A percentile compares a stretch with the other conserved stretches of the same genome.
phyloP scores from a whole-genome alignment of 2,888 invertebrate species.

The Drosophila phalerata region DNA sequence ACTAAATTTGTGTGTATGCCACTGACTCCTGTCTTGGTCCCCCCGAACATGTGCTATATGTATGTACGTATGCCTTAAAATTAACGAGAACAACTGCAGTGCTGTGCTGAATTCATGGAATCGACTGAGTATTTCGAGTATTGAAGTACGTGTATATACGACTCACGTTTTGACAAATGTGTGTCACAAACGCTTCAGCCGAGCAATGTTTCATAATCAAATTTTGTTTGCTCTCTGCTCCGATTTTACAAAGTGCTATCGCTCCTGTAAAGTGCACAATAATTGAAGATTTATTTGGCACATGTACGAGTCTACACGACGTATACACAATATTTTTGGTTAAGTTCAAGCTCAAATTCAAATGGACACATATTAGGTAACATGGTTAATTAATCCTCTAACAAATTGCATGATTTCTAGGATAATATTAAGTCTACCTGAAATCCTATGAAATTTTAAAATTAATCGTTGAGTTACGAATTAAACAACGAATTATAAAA shows the following conservation, averaged over 20 bases:
- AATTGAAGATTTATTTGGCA: constrained; percentile 53
- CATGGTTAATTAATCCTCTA: constrained; percentile 7
- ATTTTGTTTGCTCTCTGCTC: constrained; percentile 41
- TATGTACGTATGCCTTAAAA: constrained; percentile 37
- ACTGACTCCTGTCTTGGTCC: neutral
- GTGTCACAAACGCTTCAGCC: constrained; percentile 37
- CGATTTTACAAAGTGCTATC: constrained; percentile 45
- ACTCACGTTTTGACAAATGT: constrained; percentile 62
- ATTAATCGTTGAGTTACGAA: too few species aligned
- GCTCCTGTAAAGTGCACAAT: constrained; percentile 34
- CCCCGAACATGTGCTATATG: constrained; percentile 8
- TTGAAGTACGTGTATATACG: neutral
- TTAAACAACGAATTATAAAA: too few species aligned
- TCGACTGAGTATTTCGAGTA: constrained; percentile 3
- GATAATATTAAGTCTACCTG: neutral
- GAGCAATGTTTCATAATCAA: constrained; percentile 69
- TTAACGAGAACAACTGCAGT: constrained; percentile 42
- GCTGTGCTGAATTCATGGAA: constrained; percentile 23
- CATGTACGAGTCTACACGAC: constrained; percentile 9
- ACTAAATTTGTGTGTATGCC: constrained; percentile 62
- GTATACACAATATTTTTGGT: constrained; percentile 12
- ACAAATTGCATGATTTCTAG: neutral
- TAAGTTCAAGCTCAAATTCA: constrained; percentile 4
- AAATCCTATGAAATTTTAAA: too few species aligned
- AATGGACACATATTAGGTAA: constrained; percentile 14